Conservation (phyloP, 2,888 invertebrate species). For the Molorchus minor region DNA sequence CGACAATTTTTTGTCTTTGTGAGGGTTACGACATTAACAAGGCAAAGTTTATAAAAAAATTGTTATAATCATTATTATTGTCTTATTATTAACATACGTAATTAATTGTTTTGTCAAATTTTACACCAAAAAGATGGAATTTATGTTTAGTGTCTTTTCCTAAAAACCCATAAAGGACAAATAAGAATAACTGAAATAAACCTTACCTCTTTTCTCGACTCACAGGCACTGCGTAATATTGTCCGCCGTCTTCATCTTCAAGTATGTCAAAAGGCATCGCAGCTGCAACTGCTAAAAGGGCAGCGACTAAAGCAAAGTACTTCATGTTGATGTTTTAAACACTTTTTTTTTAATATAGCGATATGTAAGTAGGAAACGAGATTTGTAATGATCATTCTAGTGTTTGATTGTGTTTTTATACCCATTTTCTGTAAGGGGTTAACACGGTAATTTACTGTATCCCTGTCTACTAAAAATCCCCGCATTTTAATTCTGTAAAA, state of each 20-base stretch:
- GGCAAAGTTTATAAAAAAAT: background rate
- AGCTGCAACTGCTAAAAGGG: slow-evolving; percentile 1
- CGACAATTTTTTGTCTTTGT: too few relatives aligned
- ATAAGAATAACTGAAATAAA: background rate
- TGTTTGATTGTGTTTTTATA: too few relatives aligned
- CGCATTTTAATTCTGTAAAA: too few relatives aligned
- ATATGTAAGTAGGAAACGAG: too few relatives aligned
- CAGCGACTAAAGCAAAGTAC: background rate
- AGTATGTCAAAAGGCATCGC: slow-evolving; percentile 31
- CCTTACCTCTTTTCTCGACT: slow-evolving; percentile 32
- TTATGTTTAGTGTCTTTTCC: background rate
- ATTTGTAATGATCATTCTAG: too few relatives aligned
- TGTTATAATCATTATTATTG: background rate
- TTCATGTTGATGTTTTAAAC: background rate
- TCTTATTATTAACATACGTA: background rate
- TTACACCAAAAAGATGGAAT: background rate
- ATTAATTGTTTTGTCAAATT: too few relatives aligned
- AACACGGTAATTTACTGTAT: too few relatives aligned
- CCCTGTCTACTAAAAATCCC: too few relatives aligned
- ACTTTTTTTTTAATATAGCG: too few relatives aligned
- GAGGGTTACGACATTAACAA: too few relatives aligned
- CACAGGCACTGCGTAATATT: slow-evolving; percentile 28
- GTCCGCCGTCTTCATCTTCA: slow-evolving; percentile 36
- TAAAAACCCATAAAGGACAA: background rate
- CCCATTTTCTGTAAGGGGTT: too few relatives aligned